Conservation (phyloP, 2,888 invertebrate species). For the Scrobipalpa atriplicella region DNA sequence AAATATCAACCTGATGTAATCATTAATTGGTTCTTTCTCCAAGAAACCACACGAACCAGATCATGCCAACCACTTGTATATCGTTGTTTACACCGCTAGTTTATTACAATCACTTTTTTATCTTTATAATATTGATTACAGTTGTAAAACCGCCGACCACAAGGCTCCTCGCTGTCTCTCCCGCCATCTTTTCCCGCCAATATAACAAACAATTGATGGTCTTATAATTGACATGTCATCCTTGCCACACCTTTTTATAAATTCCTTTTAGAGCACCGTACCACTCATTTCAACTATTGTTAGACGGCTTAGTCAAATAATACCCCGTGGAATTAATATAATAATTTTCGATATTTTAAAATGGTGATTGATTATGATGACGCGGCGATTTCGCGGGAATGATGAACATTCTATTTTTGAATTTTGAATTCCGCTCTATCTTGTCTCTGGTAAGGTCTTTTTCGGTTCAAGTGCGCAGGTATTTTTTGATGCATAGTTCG, state of each 20-base stretch:
- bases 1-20: too few relatives aligned
- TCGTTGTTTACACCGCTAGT: not conserved
- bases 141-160: conserved; percentile 44
- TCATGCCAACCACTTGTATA: conserved; percentile 2
- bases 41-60: conserved; percentile 1
- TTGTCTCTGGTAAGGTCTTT: conserved; percentile 47
- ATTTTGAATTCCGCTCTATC: conserved; percentile 43
- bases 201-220: conserved; percentile 62
- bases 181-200: conserved; percentile 34
- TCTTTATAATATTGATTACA: conserved; percentile 21
- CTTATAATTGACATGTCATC: conserved; percentile 80
- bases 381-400: conserved; percentile 50
- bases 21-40: not conserved
- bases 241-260: conserved; percentile 49
- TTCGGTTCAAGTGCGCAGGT: conserved; percentile 22
- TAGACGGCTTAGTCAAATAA: conserved; percentile 77
- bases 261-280: conserved; percentile 58
- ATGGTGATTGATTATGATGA: conserved; percentile 80
- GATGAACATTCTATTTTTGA: conserved; percentile 33
- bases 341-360: conserved; percentile 74
- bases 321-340: conserved; percentile 76
- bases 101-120: not conserved
- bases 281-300: conserved; percentile 72
- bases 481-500: conserved; percentile 29
- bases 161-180: conserved; percentile 62